Evolutionary conservation across 2,113 vertebrate genomes (phyloP).

Genomic region (Promerops cafer): DNA sequence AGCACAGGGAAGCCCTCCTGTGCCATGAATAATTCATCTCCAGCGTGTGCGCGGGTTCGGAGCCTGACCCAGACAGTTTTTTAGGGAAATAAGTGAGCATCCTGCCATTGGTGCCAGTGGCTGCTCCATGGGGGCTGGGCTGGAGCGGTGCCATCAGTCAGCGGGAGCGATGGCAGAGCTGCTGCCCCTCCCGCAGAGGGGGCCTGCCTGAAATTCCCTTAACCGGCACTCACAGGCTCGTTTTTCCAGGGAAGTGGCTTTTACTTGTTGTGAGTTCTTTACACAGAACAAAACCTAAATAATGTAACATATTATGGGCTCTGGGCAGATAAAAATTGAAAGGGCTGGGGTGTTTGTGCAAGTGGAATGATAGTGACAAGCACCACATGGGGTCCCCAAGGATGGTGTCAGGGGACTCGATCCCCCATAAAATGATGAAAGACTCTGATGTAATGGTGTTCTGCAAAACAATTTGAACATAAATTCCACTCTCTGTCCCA

Average conservation of each 20-base stretch:
- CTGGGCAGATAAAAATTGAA: constrained; percentile 22
- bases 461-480: constrained; percentile 12
- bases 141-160: neutral
- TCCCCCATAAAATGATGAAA: constrained; percentile 2
- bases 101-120: neutral
- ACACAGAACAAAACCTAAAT: constrained; percentile 13
- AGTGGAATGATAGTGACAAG: neutral
- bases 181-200: neutral
- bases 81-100: neutral
- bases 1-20: neutral
- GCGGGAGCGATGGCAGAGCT: neutral
- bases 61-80: neutral
- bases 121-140: neutral
- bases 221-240: neutral
- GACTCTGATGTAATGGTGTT: constrained; percentile 7
- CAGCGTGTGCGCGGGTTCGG: accelerated
- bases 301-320: neutral
- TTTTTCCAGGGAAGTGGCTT: neutral
- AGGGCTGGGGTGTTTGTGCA: neutral
- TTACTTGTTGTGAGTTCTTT: constrained; percentile 23
- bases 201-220: neutral
- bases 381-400: neutral
- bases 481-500: neutral
- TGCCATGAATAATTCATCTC: neutral
- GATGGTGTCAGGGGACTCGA: neutral